phyloP scores from a whole-genome alignment of 1,140 invertebrate genomes.

The Aphis craccivora region DNA sequence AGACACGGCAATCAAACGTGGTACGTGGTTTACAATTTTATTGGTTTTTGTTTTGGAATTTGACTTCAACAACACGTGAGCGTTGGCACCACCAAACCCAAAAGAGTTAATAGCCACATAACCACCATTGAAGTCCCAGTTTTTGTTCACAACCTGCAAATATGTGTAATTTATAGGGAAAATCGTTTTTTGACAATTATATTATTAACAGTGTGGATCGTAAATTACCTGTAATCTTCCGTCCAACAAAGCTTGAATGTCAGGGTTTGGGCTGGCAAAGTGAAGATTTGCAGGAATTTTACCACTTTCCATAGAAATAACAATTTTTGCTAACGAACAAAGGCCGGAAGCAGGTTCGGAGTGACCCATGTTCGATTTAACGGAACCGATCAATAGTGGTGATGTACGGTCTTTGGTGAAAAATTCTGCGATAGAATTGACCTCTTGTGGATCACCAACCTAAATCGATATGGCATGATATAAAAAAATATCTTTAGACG shows the following conservation, averaged over 20 bases:
- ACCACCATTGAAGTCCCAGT: slow-evolving; percentile 83
- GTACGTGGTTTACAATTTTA: slow-evolving; percentile 67
- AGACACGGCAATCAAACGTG: slow-evolving; percentile 79
- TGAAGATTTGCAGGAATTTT: slow-evolving; percentile 91
- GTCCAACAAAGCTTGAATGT: slow-evolving; percentile 86
- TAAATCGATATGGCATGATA: slow-evolving; percentile 9
- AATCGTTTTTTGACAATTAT: neutral
- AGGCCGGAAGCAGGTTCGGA: slow-evolving; percentile 92
- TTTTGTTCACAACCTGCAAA: slow-evolving; percentile 78
- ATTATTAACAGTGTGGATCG: no score
- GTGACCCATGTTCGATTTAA: slow-evolving; percentile 98
- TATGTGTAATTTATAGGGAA: neutral
- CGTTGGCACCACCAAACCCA: slow-evolving; percentile 97
- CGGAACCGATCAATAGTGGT: slow-evolving; percentile 90
- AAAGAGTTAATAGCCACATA: slow-evolving; percentile 92
- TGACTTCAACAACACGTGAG: slow-evolving; percentile 84
- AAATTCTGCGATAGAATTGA: slow-evolving; percentile 93
- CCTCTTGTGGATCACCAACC: slow-evolving; percentile 95
- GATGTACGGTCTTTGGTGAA: slow-evolving; percentile 77
- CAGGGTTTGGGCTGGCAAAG: slow-evolving; percentile 83
- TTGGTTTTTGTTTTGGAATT: slow-evolving; percentile 75
- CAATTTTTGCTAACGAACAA: slow-evolving; percentile 85
- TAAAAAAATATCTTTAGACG: neutral
- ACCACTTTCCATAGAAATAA: slow-evolving; percentile 89
- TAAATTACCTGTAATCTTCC: slow-evolving; percentile 71